These are phyloP conservation scores for Camptogramma bilineatum DNA, from an alignment of 2,888 invertebrate species.

Conservation along the genomic window DNA sequence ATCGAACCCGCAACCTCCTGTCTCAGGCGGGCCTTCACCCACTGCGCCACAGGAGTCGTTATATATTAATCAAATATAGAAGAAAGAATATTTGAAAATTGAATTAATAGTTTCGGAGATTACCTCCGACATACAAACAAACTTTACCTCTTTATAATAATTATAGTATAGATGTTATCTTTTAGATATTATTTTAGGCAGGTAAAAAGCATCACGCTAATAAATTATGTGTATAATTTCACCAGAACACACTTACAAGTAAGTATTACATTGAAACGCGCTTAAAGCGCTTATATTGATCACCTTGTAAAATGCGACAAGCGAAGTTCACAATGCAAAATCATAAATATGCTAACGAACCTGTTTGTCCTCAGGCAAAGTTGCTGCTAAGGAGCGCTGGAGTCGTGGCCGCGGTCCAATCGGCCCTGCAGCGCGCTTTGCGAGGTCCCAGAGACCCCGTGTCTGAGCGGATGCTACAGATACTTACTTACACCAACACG, in stretches of 20 bases:
- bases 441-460: constrained; percentile 49
- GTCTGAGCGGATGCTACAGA: constrained; percentile 63
- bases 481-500: constrained; percentile 71
- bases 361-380: constrained; percentile 65
- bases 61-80: too few species aligned
- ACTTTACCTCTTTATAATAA: too few species aligned
- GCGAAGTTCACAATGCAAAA: constrained; percentile 25
- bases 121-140: too few species aligned
- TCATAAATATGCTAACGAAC: constrained; percentile 24
- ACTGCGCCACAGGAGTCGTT: neutral
- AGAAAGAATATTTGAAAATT: too few species aligned
- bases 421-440: constrained; percentile 62
- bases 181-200: too few species aligned
- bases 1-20: neutral
- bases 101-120: too few species aligned
- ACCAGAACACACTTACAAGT: constrained; percentile 4
- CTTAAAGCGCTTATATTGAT: constrained; percentile 3
- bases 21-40: neutral
- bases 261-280: neutral
- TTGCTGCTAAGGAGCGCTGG: constrained; percentile 73
- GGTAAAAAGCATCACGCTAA: neutral
- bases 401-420: constrained; percentile 64
- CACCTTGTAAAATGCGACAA: constrained; percentile 24
- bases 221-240: constrained; percentile 1
- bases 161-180: too few species aligned